Evolutionary conservation across 2,888 invertebrate species (phyloP).

Genomic region (Cheilosia grossa): DNA sequence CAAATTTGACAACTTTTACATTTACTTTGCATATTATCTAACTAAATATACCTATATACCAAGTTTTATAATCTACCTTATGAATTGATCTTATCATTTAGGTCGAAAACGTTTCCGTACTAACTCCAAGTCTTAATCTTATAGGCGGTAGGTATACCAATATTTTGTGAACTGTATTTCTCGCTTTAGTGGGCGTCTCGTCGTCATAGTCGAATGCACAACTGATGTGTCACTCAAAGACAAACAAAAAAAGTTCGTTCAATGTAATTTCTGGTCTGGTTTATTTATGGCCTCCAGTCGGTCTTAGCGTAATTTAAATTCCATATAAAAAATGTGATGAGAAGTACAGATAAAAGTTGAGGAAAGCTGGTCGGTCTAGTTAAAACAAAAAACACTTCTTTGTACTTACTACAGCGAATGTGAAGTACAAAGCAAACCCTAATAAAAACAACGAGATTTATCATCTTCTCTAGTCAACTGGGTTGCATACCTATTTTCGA

Average conservation of each 20-base stretch:
- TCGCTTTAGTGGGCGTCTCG: slow-evolving; percentile 59
- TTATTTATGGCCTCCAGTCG: slow-evolving; percentile 26
- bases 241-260: not conserved
- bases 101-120: not conserved
- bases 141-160: not conserved
- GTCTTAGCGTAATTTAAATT: slow-evolving; percentile 10
- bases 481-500: not conserved
- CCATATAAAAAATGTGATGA: slow-evolving; percentile 9
- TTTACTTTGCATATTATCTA: too few relatives aligned
- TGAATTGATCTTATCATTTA: too few relatives aligned
- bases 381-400: not conserved
- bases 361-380: slow-evolving; percentile 25
- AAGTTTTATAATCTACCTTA: too few relatives aligned
- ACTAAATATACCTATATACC: too few relatives aligned
- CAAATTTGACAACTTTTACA: too few relatives aligned
- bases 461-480: not conserved
- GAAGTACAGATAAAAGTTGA: slow-evolving; percentile 22
- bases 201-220: slow-evolving; percentile 60
- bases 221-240: slow-evolving; percentile 57
- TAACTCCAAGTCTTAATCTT: not conserved
- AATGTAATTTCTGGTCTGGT: slow-evolving; percentile 31
- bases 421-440: slow-evolving; percentile 19
- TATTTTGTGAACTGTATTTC: slow-evolving; percentile 49
- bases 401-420: slow-evolving; percentile 1
- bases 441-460: slow-evolving; percentile 20